phyloP scores from a whole-genome alignment of 1,140 invertebrate species.

The Bombus affinis region DNA sequence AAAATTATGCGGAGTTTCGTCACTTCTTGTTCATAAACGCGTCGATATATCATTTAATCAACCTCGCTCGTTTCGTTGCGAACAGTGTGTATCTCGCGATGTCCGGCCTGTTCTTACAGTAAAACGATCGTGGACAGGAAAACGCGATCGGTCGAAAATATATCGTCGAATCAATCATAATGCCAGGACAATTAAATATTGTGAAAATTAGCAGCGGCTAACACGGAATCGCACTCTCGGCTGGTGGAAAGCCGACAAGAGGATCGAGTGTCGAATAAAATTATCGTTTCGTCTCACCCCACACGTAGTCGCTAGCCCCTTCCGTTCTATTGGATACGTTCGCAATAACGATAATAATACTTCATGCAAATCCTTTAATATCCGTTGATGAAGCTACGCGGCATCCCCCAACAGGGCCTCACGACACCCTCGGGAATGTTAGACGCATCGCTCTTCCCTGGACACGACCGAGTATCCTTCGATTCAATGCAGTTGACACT shows the following conservation, averaged over 20 bases:
- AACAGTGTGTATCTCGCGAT: background rate
- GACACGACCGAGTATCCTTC: constrained; percentile 75
- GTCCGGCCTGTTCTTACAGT: constrained; percentile 6
- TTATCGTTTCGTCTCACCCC: constrained; percentile 56
- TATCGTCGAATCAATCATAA: constrained; percentile 51
- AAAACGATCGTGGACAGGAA: background rate
- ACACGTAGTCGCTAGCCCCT: background rate
- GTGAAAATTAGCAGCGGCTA: constrained; percentile 53
- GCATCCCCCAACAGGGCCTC: constrained; percentile 64
- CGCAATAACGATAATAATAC: constrained; percentile 80
- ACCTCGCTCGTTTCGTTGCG: background rate
- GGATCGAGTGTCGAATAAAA: constrained; percentile 66
- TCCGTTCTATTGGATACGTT: constrained; percentile 61
- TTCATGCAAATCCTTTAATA: constrained; percentile 83
- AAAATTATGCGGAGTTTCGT: background rate
- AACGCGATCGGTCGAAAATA: background rate
- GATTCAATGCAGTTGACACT: constrained; percentile 81
- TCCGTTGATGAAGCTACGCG: constrained; percentile 79
- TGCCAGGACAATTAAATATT: constrained; percentile 45
- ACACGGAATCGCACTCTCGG: constrained; percentile 67
- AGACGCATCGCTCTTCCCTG: constrained; percentile 69
- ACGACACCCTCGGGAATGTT: constrained; percentile 77
- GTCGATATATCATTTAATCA: background rate
- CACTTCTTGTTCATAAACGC: background rate
- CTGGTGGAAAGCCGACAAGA: constrained; percentile 61